These are phyloP conservation scores for Pelodiscus sinensis DNA, from an alignment of 2,113 vertebrate genomes.

Conservation along the genomic window DNA sequence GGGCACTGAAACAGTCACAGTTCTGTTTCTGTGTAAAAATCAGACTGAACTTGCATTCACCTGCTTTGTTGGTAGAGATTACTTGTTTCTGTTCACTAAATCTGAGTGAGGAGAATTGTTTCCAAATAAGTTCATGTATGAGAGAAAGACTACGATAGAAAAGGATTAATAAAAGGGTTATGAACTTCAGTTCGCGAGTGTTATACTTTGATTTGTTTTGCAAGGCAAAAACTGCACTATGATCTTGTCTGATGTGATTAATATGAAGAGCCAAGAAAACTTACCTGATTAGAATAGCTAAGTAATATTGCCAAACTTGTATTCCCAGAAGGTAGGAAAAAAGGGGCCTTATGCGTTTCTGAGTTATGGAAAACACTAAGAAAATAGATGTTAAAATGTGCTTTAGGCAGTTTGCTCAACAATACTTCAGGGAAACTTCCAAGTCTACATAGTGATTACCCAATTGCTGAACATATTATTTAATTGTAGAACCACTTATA, in stretches of 20 bases:
- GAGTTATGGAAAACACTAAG: constrained; percentile 74
- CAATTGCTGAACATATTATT: constrained; percentile 72
- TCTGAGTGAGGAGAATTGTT: constrained; percentile 50
- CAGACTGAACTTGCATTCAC: constrained; percentile 26
- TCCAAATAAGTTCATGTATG: constrained; percentile 51
- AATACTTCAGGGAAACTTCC: constrained; percentile 78
- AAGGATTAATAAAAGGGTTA: constrained; percentile 58
- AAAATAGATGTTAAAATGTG: constrained; percentile 77
- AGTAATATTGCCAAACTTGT: constrained; percentile 74
- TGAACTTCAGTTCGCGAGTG: constrained; percentile 50
- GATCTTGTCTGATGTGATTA: constrained; percentile 74
- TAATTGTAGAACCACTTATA: constrained; percentile 76
- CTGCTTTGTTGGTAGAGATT: constrained; percentile 34
- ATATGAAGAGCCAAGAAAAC: constrained; percentile 72
- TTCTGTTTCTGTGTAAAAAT: constrained; percentile 32
- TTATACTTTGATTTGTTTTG: constrained; percentile 66
- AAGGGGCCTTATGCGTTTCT: constrained; percentile 70
- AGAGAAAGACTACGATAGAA: constrained; percentile 6
- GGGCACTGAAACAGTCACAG: constrained; percentile 14
- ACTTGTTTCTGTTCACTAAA: constrained; percentile 38
- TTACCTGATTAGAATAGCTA: constrained; percentile 77
- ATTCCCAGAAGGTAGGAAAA: constrained; percentile 67
- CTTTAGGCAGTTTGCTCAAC: constrained; percentile 76
- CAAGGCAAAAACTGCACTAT: constrained; percentile 53
- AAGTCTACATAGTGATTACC: constrained; percentile 74